A percentile compares a stretch with the other conserved stretches of the same genome.
Evolutionary conservation across 2,797 vertebrate species (phyloP).

Genomic region (Microctenopoma stevenorrisi): DNA sequence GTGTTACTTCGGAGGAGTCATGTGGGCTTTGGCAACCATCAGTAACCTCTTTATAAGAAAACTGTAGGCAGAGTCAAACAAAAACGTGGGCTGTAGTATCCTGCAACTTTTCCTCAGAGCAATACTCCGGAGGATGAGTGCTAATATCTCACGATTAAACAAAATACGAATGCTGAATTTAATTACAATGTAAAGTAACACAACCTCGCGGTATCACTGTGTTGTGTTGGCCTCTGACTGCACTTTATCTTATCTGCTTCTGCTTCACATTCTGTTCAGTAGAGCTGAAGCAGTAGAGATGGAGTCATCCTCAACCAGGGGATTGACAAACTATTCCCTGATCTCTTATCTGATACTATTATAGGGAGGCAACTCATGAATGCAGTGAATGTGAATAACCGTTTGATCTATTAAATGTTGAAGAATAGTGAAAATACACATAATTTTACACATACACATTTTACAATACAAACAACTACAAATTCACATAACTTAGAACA

Average conservation of each 20-base stretch:
- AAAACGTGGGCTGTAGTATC: conserved; percentile 34
- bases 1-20: conserved; percentile 11
- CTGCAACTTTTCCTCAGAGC: conserved; percentile 34
- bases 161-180: conserved; percentile 32
- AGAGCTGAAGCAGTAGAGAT: too few species aligned
- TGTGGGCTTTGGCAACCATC: conserved; percentile 30
- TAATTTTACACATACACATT: too few species aligned
- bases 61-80: conserved; percentile 22
- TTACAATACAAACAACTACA: too few species aligned
- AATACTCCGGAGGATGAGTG: conserved; percentile 30
- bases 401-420: too few species aligned
- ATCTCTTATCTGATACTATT: too few species aligned
- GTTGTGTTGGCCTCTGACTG: conserved; percentile 2
- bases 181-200: conserved; percentile 3
- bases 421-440: not conserved
- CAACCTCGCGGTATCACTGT: conserved; percentile 3
- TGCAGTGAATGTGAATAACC: too few species aligned
- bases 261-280: too few species aligned
- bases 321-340: too few species aligned
- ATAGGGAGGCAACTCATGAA: too few species aligned
- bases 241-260: conserved; percentile 5
- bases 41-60: conserved; percentile 31
- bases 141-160: conserved; percentile 39
- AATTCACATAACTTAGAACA: too few species aligned
- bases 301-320: too few species aligned